A percentile compares a stretch with the other conserved stretches of the same genome.
Conservation (phyloP, 2,888 invertebrate genomes). For the Endomychus coccineus region DNA sequence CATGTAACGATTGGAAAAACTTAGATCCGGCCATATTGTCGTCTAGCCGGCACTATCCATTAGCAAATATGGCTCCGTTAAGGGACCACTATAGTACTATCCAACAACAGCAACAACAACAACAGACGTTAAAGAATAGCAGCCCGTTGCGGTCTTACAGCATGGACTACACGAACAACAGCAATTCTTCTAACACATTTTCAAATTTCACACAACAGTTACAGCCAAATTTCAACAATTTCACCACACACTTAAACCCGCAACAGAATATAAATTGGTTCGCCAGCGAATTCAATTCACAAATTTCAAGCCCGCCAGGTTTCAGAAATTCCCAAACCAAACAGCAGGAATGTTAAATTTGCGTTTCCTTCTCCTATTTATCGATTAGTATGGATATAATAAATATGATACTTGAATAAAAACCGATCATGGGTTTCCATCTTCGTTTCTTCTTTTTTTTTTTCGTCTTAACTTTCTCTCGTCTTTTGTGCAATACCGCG, state of each 20-base stretch:
- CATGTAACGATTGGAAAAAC: conserved; percentile 78
- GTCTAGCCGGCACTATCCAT: conserved; percentile 54
- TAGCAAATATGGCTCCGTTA: conserved; percentile 38
- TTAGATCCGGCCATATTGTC: conserved; percentile 90
- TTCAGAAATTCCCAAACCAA: conserved; percentile 40
- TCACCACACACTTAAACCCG: conserved; percentile 26
- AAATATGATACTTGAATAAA: too few species aligned
- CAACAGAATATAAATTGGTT: conserved; percentile 39
- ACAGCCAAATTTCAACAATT: conserved; percentile 29
- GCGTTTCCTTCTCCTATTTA: conserved; percentile 4
- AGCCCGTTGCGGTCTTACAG: conserved; percentile 6
- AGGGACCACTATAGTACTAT: conserved; percentile 32
- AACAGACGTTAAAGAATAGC: conserved; percentile 9
- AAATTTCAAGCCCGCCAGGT: conserved; percentile 43
- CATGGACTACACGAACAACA: conserved; percentile 21
- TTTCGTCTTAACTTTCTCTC: too few species aligned
- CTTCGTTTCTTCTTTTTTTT: too few species aligned
- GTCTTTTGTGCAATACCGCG: too few species aligned
- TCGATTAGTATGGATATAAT: conserved; percentile 7
- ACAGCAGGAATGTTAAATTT: conserved; percentile 40
- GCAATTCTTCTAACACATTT: conserved; percentile 33
- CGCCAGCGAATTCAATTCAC: conserved; percentile 38
- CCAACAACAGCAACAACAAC: conserved; percentile 38
- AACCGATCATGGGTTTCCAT: too few species aligned
- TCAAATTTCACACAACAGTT: conserved; percentile 37